phyloP scores from a whole-genome alignment of 2,888 invertebrate species.

The Microdon myrmicae region DNA sequence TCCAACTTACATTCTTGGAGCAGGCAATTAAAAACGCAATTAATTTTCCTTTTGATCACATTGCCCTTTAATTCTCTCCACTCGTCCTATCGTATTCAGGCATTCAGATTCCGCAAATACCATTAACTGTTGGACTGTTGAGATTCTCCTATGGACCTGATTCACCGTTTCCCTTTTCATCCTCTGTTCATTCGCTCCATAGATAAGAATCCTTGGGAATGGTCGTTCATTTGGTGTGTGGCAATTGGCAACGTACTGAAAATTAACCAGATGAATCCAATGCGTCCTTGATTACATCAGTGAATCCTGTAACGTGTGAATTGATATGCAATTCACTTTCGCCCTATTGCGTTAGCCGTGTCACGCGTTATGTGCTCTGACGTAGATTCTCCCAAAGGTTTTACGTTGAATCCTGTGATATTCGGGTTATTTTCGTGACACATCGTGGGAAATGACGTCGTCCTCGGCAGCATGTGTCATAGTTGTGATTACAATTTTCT shows the following conservation, averaged over 20 bases:
- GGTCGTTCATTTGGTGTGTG: background rate
- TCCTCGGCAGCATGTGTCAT: no score
- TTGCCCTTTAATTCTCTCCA: no score
- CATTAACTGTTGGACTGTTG: slow-evolving; percentile 15
- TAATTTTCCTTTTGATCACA: no score
- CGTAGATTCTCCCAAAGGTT: slow-evolving; percentile 2
- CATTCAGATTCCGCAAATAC: no score
- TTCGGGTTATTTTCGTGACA: background rate
- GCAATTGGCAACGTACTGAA: slow-evolving; percentile 18
- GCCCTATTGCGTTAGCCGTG: slow-evolving; percentile 20
- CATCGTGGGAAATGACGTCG: no score
- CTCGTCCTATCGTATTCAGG: no score
- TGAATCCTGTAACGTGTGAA: slow-evolving; percentile 26
- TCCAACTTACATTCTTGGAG: no score
- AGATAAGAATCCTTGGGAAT: slow-evolving; percentile 6
- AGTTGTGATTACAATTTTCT: no score
- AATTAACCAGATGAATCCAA: slow-evolving; percentile 37
- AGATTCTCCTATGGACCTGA: background rate
- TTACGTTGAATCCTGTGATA: background rate
- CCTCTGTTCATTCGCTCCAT: no score
- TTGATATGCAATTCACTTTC: slow-evolving; percentile 42
- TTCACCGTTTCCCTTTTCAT: slow-evolving; percentile 1
- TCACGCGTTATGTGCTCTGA: slow-evolving; percentile 18
- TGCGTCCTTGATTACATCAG: no score
- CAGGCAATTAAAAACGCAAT: no score